These are phyloP conservation scores for Catharus fuscescens DNA, from an alignment of 2,113 vertebrate genomes.

Conservation along the genomic window DNA sequence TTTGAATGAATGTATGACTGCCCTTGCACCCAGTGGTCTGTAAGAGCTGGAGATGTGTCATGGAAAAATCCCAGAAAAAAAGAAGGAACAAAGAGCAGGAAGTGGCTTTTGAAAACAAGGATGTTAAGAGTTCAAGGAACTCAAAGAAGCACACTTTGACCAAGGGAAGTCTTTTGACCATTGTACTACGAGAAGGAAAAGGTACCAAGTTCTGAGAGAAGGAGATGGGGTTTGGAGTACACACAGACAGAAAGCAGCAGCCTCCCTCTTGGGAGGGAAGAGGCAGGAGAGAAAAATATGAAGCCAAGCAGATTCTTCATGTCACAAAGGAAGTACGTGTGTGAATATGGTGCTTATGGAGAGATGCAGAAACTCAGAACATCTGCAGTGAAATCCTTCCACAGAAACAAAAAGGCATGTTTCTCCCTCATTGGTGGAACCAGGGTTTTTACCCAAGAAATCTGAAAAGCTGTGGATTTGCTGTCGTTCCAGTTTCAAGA, in stretches of 20 bases:
- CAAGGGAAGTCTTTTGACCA: background rate
- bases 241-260: background rate
- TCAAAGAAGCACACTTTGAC: background rate
- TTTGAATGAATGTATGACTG: background rate
- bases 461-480: background rate
- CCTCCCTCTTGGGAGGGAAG: background rate
- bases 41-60: background rate
- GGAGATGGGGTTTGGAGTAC: background rate
- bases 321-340: background rate
- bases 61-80: conserved; percentile 4
- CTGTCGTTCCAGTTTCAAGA: background rate
- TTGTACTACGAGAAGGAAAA: background rate
- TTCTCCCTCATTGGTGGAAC: background rate
- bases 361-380: background rate
- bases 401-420: background rate
- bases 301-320: background rate
- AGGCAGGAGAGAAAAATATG: background rate
- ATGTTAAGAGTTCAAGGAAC: background rate
- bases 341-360: background rate
- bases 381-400: background rate
- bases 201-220: background rate
- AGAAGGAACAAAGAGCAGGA: conserved; percentile 47
- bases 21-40: background rate
- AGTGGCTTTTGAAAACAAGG: conserved; percentile 9
- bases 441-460: background rate